phyloP scores from a whole-genome alignment of 1,140 invertebrate species.

The Samia ricini region DNA sequence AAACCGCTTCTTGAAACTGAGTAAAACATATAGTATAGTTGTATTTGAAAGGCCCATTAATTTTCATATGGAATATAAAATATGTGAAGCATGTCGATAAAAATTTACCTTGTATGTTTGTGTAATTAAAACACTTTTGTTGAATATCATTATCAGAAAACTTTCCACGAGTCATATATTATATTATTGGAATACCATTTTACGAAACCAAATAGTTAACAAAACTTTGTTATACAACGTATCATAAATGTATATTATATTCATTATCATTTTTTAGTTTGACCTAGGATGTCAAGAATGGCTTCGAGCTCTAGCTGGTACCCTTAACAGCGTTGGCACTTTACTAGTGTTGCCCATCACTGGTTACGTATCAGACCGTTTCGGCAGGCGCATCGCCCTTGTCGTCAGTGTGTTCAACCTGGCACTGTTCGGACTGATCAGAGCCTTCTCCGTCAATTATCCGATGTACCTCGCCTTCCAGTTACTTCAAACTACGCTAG shows the following conservation, averaged over 20 bases:
- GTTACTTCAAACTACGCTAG: slow-evolving; percentile 79
- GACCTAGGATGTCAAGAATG: slow-evolving; percentile 50
- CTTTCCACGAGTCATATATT: too few species aligned
- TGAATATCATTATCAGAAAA: too few species aligned
- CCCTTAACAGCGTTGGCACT: slow-evolving; percentile 48
- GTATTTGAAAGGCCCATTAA: too few species aligned
- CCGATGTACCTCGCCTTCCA: slow-evolving; percentile 80
- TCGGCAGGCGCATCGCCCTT: slow-evolving; percentile 79
- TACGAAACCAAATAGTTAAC: too few species aligned
- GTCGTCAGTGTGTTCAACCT: slow-evolving; percentile 78
- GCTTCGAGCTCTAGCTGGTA: slow-evolving; percentile 46
- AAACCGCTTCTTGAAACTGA: background rate
- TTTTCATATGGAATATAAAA: too few species aligned
- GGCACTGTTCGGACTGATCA: slow-evolving; percentile 79
- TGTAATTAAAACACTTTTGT: too few species aligned
- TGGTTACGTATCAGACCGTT: slow-evolving; percentile 79
- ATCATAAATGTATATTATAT: too few species aligned
- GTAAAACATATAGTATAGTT: too few species aligned
- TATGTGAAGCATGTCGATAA: too few species aligned
- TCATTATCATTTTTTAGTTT: slow-evolving; percentile 43
- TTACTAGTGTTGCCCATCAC: slow-evolving; percentile 53
- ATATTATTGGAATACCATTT: too few species aligned
- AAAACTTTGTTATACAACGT: too few species aligned
- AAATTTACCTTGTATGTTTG: too few species aligned
- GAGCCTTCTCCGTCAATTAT: slow-evolving; percentile 82